phyloP scores from a whole-genome alignment of 2,797 vertebrate species.

The Amniataba percoides region DNA sequence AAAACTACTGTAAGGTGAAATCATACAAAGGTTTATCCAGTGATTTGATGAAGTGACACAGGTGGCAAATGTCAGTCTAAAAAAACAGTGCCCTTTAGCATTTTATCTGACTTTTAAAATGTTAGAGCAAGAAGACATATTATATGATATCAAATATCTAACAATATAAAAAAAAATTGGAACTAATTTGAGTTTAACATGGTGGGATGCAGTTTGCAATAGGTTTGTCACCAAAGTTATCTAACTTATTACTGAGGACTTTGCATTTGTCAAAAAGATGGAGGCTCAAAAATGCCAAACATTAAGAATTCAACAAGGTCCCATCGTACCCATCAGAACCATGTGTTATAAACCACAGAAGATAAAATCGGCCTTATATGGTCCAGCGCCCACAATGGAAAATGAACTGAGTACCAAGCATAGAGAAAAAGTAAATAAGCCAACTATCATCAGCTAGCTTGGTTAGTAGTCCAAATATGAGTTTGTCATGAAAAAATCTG shows the following conservation, averaged over 20 bases:
- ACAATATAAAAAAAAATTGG: neutral
- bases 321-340: neutral
- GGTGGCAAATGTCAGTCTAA: too few species aligned
- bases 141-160: neutral
- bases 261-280: neutral
- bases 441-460: neutral
- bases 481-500: neutral
- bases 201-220: neutral
- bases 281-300: too few species aligned
- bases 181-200: neutral
- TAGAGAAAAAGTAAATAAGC: neutral
- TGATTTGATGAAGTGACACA: neutral
- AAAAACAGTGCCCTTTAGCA: neutral
- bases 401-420: too few species aligned
- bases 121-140: neutral
- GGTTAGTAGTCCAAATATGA: neutral
- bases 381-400: too few species aligned
- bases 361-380: too few species aligned
- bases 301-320: neutral
- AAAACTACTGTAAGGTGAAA: neutral
- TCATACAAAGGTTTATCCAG: neutral
- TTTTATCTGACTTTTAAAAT: neutral
- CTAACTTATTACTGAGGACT: neutral
- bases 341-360: neutral
- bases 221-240: neutral